Percentiles rank a stretch among this genome's conserved stretches.
Conservation (phyloP, 2,113 vertebrate species). For the Tretioscincus oriximinensis region DNA sequence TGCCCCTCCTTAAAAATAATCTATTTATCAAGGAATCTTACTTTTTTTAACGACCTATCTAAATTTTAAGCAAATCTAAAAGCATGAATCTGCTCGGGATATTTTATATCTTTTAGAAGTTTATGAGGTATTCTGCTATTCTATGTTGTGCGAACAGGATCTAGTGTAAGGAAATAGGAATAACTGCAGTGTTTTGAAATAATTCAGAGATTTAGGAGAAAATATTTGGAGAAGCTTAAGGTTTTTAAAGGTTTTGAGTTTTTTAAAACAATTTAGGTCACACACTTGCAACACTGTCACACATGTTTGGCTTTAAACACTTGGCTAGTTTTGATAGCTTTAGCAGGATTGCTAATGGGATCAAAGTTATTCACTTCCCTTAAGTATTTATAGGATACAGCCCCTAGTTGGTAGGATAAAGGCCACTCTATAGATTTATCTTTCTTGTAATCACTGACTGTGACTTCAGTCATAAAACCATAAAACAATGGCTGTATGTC, state of each 20-base stretch:
- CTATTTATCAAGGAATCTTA: not conserved
- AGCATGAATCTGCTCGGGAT: not conserved
- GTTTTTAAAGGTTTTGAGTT: not conserved
- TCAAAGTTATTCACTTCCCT: conserved; percentile 3
- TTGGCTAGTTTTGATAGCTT: not conserved
- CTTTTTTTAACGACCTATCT: not conserved
- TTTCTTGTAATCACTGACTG: conserved; percentile 7
- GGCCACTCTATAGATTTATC: not conserved
- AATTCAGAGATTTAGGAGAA: conserved; percentile 11
- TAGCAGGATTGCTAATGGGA: not conserved
- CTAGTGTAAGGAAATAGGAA: not conserved
- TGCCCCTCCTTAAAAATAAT: not conserved
- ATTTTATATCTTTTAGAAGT: not conserved
- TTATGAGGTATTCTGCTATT: not conserved
- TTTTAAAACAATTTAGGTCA: not conserved
- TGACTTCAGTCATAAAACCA: not conserved
- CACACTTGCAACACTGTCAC: not conserved
- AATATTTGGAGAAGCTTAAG: not conserved
- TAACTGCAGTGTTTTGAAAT: not conserved
- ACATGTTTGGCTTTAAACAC: conserved; percentile 12
- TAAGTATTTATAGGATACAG: conserved; percentile 3
- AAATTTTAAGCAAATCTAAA: not conserved
- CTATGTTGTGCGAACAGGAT: not conserved
- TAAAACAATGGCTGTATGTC: not conserved
- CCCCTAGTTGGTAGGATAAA: not conserved